Conservation (phyloP, 2,888 invertebrate species). For the Melanostoma mellinum region DNA sequence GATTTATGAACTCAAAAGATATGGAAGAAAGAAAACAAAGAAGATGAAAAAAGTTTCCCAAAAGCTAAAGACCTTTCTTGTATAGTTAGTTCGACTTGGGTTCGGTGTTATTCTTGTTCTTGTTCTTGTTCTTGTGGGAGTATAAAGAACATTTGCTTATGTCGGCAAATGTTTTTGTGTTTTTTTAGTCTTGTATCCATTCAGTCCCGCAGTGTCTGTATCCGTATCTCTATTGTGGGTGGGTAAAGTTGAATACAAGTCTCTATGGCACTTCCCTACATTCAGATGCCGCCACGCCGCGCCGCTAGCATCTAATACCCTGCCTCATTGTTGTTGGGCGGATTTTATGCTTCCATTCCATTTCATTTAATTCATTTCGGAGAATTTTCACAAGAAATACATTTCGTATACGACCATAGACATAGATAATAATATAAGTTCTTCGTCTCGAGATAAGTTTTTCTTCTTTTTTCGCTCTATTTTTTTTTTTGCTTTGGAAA, state of each 20-base stretch:
- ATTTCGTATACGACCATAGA: slow-evolving; percentile 39
- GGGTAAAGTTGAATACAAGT: slow-evolving; percentile 45
- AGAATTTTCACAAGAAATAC: slow-evolving; percentile 66
- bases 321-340: slow-evolving; percentile 61
- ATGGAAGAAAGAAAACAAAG: slow-evolving; percentile 31
- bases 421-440: slow-evolving; percentile 46
- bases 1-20: slow-evolving; percentile 62
- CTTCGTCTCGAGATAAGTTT: neutral
- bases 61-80: slow-evolving; percentile 12
- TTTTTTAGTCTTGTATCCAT: slow-evolving; percentile 55
- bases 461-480: neutral
- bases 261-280: slow-evolving; percentile 46
- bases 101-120: slow-evolving; percentile 8
- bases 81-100: neutral
- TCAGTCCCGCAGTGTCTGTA: slow-evolving; percentile 47
- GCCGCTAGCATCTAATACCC: slow-evolving; percentile 29
- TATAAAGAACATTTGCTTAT: slow-evolving; percentile 61
- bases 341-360: slow-evolving; percentile 69
- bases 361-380: slow-evolving; percentile 70
- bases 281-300: neutral
- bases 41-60: slow-evolving; percentile 21
- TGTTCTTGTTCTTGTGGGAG: slow-evolving; percentile 11
- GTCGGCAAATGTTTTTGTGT: slow-evolving; percentile 65
- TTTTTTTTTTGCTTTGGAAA: slow-evolving; percentile 14
- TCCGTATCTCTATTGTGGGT: slow-evolving; percentile 44